A percentile compares a stretch with the other conserved stretches of the same genome.
phyloP scores from a whole-genome alignment of 2,888 invertebrate species.

The Mimumesa dahlbomi region DNA sequence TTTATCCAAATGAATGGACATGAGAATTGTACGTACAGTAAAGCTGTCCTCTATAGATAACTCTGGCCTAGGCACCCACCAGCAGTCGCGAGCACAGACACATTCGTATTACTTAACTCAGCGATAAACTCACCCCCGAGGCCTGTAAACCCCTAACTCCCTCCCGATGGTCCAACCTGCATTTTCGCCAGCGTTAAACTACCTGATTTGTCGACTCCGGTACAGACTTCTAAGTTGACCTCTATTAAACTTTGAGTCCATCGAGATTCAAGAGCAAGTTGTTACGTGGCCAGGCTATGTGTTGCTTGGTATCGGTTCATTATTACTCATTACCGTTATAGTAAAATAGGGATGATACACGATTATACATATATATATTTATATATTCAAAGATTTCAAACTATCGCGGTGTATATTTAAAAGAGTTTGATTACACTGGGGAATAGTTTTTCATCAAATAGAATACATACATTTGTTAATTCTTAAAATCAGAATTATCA shows the following conservation, averaged over 20 bases:
- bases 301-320: constrained; percentile 28
- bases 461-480: too few species aligned
- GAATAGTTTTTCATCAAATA: too few species aligned
- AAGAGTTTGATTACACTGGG: too few species aligned
- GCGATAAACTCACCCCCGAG: constrained; percentile 81
- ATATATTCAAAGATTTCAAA: too few species aligned
- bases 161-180: constrained; percentile 64
- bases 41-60: constrained; percentile 76
- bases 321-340: neutral
- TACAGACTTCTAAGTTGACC: constrained; percentile 60
- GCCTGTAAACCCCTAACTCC: constrained; percentile 72
- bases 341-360: too few species aligned
- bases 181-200: constrained; percentile 70
- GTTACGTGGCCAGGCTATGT: constrained; percentile 1
- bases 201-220: constrained; percentile 69
- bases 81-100: constrained; percentile 71
- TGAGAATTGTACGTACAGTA: constrained; percentile 66
- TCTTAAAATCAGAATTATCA: too few species aligned
- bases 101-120: constrained; percentile 82
- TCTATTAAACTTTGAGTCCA: constrained; percentile 55
- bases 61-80: constrained; percentile 68
- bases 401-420: too few species aligned
- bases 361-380: too few species aligned
- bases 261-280: constrained; percentile 36
- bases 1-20: constrained; percentile 73